A percentile compares a stretch with the other conserved stretches of the same genome.
Evolutionary conservation across 64 coral and sea anemone species (phyloP).

Genomic region (Catalaphyllia jardinei): DNA sequence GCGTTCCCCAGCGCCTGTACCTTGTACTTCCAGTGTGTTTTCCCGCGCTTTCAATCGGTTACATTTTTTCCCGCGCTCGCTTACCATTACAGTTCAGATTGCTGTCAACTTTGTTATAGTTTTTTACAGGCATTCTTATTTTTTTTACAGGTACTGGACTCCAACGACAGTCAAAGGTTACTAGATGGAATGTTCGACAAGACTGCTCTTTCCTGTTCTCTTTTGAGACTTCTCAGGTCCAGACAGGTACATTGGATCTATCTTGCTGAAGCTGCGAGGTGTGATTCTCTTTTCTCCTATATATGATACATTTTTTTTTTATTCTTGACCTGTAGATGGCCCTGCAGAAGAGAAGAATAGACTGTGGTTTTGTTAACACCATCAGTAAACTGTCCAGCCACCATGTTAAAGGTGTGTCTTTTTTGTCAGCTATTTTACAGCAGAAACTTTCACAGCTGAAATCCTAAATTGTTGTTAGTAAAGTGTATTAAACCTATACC

Average conservation of each 20-base stretch:
- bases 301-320: background rate
- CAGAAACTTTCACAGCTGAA: background rate
- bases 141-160: slow-evolving; percentile 64
- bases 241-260: slow-evolving; percentile 67
- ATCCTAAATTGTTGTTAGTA: too few relatives aligned
- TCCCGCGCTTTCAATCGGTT: background rate
- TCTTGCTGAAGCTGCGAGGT: background rate
- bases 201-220: slow-evolving; percentile 65
- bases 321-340: slow-evolving; percentile 14
- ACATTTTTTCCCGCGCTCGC: background rate
- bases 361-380: slow-evolving; percentile 30
- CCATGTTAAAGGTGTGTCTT: slow-evolving; percentile 36
- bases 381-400: slow-evolving; percentile 51
- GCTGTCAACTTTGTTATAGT: background rate
- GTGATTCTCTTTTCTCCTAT: background rate
- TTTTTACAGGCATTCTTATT: background rate
- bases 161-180: slow-evolving; percentile 19
- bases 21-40: background rate
- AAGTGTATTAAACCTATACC: too few relatives aligned
- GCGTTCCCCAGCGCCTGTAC: too few relatives aligned
- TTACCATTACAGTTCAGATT: too few relatives aligned
- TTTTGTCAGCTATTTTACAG: background rate
- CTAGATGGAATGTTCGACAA: slow-evolving; percentile 48
- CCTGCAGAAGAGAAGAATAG: slow-evolving; percentile 27
- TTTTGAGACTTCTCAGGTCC: slow-evolving; percentile 80